Percentiles rank a stretch among this genome's conserved stretches.
Evolutionary conservation across 2,888 invertebrate genomes (phyloP).

Genomic region (Trypoxylon attenuatum): DNA sequence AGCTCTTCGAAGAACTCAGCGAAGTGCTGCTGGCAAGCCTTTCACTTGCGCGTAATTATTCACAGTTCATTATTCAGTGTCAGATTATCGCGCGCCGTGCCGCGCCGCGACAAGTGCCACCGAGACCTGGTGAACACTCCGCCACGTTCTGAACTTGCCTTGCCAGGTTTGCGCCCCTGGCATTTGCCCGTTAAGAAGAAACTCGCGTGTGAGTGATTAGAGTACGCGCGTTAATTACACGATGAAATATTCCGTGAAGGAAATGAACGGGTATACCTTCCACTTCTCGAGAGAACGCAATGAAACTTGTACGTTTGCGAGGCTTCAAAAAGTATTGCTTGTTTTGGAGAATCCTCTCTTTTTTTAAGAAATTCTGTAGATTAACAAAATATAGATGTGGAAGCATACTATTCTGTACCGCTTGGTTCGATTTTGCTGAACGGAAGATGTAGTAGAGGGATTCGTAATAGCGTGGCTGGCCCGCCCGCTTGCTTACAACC

Average conservation of each 20-base stretch:
- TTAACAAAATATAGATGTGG: too few relatives aligned
- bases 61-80: slow-evolving; percentile 52
- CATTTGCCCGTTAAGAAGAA: slow-evolving; percentile 31
- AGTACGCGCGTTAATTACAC: slow-evolving; percentile 65
- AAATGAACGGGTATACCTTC: slow-evolving; percentile 25
- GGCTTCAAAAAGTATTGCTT: too few relatives aligned
- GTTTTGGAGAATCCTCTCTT: too few relatives aligned
- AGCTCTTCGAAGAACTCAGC: slow-evolving; percentile 5
- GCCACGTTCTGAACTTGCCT: not conserved
- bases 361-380: slow-evolving; percentile 24
- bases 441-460: too few relatives aligned
- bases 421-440: too few relatives aligned
- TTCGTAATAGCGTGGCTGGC: too few relatives aligned
- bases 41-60: slow-evolving; percentile 49
- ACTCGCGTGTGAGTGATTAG: slow-evolving; percentile 66
- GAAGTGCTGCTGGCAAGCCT: slow-evolving; percentile 29
- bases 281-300: slow-evolving; percentile 17
- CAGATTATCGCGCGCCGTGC: slow-evolving; percentile 47
- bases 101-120: slow-evolving; percentile 48
- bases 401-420: too few relatives aligned
- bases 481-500: not conserved
- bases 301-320: slow-evolving; percentile 27
- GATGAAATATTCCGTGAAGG: slow-evolving; percentile 63
- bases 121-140: not conserved
- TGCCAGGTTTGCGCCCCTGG: slow-evolving; percentile 25